Evolutionary conservation across 2,888 invertebrate genomes (phyloP), one percentile per base, ranked within the genome.

Genomic region (Caenorhabditis imperialis): DNA sequence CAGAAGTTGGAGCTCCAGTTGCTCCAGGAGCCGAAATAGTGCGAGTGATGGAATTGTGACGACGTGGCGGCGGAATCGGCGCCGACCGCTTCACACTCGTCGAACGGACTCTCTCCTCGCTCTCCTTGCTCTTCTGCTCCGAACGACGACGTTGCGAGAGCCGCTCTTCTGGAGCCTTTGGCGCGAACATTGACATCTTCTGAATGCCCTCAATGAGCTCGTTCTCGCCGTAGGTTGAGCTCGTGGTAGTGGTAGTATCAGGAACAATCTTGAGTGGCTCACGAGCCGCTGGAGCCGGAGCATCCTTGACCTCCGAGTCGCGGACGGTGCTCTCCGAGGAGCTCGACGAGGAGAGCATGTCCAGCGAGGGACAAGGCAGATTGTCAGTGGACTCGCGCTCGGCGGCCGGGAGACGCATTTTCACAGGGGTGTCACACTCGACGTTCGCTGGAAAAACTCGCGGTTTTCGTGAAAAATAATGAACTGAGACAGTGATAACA

Each of bases 81-180:
- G 45, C 54, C 5, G 60, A 27, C 35, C 72, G 18, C 22, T 65
- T 53, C 3, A 44, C 37, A 45, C 65, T 67, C 35, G 44, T 45
- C 1, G 67, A 73, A 30, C 55, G 54, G 16, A 50, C 55, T 1
- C 22, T 44, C 33, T 55, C 60, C 18, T 67, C 67, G 12, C 61
- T 67, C 12, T 61, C 40, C 27, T 67, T 67, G 33, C 67, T 67
- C 20, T 55, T 61, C 33, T 61, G 61, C 30, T 65, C 74, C 0
- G 74, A 74, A 27, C 74, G 48, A 14, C 74, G 74, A 22, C 74
- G 48, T 20, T 74, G 74, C 18, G 74, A 67, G 4, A 74, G 62
- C 7, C 74, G 67, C 25, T 67, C 61, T 47, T 74, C 74, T 6
- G 74, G 74, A 5, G 38, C 45, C 25, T 74, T 67, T 14, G 67